Evolutionary conservation across 1,140 invertebrate genomes (phyloP).

Genomic region (Drosophila sp.): DNA sequence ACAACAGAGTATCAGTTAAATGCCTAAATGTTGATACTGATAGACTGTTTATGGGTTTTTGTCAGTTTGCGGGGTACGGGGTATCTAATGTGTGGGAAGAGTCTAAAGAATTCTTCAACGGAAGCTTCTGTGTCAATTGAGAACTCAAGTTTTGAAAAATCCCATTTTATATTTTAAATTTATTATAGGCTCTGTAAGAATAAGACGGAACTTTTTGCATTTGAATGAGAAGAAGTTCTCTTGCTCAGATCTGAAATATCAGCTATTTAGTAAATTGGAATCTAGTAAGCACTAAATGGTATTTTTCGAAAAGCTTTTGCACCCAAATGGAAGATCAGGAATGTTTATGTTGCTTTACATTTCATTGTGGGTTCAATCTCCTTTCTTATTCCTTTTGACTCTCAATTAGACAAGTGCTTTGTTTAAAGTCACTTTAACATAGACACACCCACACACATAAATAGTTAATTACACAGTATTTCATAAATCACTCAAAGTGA

Average conservation of each 20-base stretch:
- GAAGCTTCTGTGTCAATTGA: not conserved
- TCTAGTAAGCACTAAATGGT: too few relatives aligned
- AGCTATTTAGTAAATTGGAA: too few relatives aligned
- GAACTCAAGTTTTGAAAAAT: too few relatives aligned
- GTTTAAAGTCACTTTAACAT: not conserved
- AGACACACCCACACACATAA: conserved; percentile 58
- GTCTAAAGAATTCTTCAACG: not conserved
- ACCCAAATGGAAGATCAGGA: not conserved
- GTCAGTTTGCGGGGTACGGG: too few relatives aligned
- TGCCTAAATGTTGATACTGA: conserved; percentile 19
- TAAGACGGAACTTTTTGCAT: too few relatives aligned
- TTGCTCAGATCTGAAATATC: too few relatives aligned
- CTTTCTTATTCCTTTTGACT: conserved; percentile 7
- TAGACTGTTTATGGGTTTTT: conserved; percentile 37
- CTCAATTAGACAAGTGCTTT: conserved; percentile 19
- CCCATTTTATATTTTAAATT: too few relatives aligned
- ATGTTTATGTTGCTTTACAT: not conserved
- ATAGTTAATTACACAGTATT: conserved; percentile 80
- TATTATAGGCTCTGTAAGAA: too few relatives aligned
- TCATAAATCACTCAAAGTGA: conserved; percentile 78
- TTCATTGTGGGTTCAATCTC: not conserved
- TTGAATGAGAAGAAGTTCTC: too few relatives aligned
- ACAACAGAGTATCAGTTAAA: conserved; percentile 32
- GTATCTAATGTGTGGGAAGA: too few relatives aligned
- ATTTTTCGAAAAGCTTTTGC: too few relatives aligned